Evolutionary conservation across 2,113 vertebrate species (phyloP), one percentile per base, ranked within the genome.

Genomic region (Albula glossodonta): DNA sequence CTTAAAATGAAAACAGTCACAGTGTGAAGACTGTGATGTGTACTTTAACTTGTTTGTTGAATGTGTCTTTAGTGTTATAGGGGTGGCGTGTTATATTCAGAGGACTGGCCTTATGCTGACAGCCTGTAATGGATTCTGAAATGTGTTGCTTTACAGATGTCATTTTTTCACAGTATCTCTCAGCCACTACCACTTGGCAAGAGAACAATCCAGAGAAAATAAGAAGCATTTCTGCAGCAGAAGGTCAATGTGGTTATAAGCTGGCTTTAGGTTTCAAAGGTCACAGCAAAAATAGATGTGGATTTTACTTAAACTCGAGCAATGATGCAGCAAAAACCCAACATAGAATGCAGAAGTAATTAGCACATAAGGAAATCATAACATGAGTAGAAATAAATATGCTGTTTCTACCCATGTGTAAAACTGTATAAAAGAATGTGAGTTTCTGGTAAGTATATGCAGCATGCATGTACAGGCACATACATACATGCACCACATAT

Each of bases 31-130:
- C n/a, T 87, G 57, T 89, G 86, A 78, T 84, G 86, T 82, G 66
- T 56, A 77, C 86, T 85, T 79, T 80, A 57, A 50, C 79, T 86
- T 90, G 88, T 88, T 91, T 88, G 86, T 87, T 90, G 86, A 89
- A 90, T 51, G 31, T 91, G 88, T 89, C 83, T 52, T 78, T 77
- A 51, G 56, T 51, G 86, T 87, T 88, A 86, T 81, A 88, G 57
- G 57, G 66, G 85, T 79, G 60, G 82, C 88, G 80, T 82, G 78
- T 90, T 87, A 89, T 84, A 83, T 63, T 87, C 57, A 22, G 51
- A 87, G 78, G 70, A 60, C 51, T 41, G 80, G 83, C 82, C 11
- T 83, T 52, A 25, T 51, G 12, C 49, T 86, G 60, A 70, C 85
- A 83, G 79, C 74, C 51, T 41, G 57, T 48, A 48, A 53, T 17